Percentiles rank a stretch among this genome's conserved stretches.
phyloP scores from a whole-genome alignment of 2,797 vertebrate genomes.

The Bradypodion pumilum region DNA sequence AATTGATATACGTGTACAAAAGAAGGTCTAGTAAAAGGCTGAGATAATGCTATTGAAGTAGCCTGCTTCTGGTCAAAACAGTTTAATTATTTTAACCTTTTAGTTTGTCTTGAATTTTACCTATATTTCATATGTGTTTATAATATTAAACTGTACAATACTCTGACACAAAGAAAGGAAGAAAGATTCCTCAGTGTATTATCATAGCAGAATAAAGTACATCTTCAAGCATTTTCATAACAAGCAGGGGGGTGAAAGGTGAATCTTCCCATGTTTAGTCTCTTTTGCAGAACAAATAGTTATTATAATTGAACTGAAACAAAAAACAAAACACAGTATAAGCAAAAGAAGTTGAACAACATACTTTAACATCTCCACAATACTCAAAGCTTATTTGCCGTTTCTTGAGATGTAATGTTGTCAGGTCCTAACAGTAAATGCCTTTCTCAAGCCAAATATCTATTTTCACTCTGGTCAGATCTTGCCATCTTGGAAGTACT shows the following conservation, averaged over 20 bases:
- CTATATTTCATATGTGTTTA: too few relatives aligned
- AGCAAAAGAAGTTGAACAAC: constrained; percentile 60
- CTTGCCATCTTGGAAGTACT: constrained; percentile 63
- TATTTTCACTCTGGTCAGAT: constrained; percentile 41
- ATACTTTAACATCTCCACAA: constrained; percentile 33
- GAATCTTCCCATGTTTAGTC: constrained; percentile 61
- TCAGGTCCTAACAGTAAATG: constrained; percentile 28
- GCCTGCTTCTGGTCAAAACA: too few relatives aligned
- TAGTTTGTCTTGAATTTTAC: too few relatives aligned
- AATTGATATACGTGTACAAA: too few relatives aligned
- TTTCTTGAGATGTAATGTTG: constrained; percentile 33
- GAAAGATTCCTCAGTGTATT: not conserved
- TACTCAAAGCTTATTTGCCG: not conserved
- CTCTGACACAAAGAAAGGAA: too few relatives aligned
- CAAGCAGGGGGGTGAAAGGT: constrained; percentile 63
- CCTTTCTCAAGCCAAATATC: constrained; percentile 39
- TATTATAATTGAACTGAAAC: constrained; percentile 62
- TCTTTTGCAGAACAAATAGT: constrained; percentile 67
- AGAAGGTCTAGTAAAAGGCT: too few relatives aligned
- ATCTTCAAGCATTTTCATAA: constrained; percentile 48
- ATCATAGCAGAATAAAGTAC: constrained; percentile 44
- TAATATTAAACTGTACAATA: too few relatives aligned
- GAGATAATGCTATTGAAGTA: too few relatives aligned
- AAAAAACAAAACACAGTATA: constrained; percentile 55
- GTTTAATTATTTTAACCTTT: too few relatives aligned